Conservation (phyloP, 1,140 invertebrate genomes). For the Eubasilissa regina region DNA sequence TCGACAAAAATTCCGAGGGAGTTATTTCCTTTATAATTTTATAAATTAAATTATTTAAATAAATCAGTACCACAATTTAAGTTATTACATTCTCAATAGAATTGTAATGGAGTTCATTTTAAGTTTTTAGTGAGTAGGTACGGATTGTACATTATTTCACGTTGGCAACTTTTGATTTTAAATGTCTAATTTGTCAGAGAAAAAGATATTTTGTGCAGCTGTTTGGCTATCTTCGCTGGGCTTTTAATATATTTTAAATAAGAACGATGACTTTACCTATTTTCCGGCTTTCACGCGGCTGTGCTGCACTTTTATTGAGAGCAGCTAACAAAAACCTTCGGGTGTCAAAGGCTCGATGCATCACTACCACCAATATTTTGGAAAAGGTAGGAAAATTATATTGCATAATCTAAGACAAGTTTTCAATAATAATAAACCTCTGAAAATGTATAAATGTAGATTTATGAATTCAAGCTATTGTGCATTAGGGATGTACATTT, state of each 20-base stretch:
- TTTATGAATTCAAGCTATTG: too few relatives aligned
- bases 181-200: conserved; percentile 29
- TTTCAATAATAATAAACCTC: too few relatives aligned
- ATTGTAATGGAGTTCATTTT: too few relatives aligned
- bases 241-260: neutral
- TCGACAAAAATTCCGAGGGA: too few relatives aligned
- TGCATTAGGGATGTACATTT: too few relatives aligned
- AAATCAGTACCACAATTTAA: too few relatives aligned
- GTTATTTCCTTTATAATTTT: too few relatives aligned
- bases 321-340: conserved; percentile 22
- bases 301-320: conserved; percentile 37
- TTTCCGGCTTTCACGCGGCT: conserved; percentile 43
- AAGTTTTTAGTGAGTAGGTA: neutral
- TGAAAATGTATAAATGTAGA: too few relatives aligned
- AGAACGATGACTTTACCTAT: conserved; percentile 42
- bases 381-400: conserved; percentile 44
- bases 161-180: conserved; percentile 18
- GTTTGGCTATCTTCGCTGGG: neutral
- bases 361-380: conserved; percentile 41
- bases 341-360: conserved; percentile 12
- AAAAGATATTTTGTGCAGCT: neutral
- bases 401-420: conserved; percentile 43
- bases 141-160: neutral
- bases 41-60: too few relatives aligned
- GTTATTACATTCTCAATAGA: too few relatives aligned